Conservation (phyloP, 2,113 vertebrate genomes). For the Galbula dea region DNA sequence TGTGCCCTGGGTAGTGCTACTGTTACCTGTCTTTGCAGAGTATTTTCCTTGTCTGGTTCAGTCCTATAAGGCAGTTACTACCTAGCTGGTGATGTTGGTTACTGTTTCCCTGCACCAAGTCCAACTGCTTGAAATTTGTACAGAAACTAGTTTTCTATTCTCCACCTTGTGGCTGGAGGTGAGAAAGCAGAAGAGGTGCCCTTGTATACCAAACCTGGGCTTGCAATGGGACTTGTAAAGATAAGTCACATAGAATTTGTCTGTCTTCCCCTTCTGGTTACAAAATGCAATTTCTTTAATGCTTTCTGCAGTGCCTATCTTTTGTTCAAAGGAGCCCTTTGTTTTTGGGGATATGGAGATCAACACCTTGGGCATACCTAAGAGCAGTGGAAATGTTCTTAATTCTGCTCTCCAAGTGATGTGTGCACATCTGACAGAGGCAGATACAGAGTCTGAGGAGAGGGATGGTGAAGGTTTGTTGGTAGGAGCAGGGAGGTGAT, state of each 20-base stretch:
- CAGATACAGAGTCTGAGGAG: background rate
- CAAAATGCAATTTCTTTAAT: conserved; percentile 44
- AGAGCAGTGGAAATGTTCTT: conserved; percentile 12
- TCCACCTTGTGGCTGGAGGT: background rate
- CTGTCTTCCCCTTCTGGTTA: conserved; percentile 14
- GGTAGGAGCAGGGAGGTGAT: no score
- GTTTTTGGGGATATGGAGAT: background rate
- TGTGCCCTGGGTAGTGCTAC: background rate
- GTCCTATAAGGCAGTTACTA: background rate
- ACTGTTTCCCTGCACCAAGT: background rate
- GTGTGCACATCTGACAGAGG: background rate
- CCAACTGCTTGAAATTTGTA: background rate
- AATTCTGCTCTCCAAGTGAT: conserved; percentile 16
- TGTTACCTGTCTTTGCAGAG: background rate
- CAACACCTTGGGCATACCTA: background rate
- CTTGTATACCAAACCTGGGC: background rate
- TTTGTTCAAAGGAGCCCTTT: background rate
- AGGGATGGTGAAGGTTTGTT: background rate
- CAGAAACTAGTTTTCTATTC: background rate
- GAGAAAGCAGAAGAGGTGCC: background rate
- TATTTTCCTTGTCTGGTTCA: background rate
- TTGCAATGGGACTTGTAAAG: conserved; percentile 9
- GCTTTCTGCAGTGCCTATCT: background rate
- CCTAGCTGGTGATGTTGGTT: background rate
- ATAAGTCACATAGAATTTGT: conserved; percentile 20